Evolutionary conservation across 1,140 invertebrate genomes (phyloP), one percentile per base, ranked within the genome.

Genomic region (Reticulitermes speratus): DNA sequence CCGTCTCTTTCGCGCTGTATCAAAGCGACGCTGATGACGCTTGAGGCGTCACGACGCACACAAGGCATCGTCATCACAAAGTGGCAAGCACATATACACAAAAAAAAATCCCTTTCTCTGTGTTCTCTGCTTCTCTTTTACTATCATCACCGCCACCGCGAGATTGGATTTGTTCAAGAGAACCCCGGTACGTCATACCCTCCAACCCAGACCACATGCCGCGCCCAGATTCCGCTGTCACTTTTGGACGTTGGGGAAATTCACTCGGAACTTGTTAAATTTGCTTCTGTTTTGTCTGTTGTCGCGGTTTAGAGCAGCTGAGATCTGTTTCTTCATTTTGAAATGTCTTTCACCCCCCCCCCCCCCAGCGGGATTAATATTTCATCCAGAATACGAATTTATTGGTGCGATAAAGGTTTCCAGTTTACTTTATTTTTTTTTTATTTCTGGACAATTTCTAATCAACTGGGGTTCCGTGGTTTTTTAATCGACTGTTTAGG

Each of bases 211-310:
- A 55, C 14, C 52, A 55, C 52, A 55, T 55, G 52, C 52, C 52
- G 19, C 19, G 52, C 52, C 52, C 52, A 55, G 52, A 55, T 55
- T 55, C 19, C 52, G 52, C 52, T 55, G 52, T 55, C 52, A 21
- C 0, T 55, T 16, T 21, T 55, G 19, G 52, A 55, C 19, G 19
- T 55, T 14, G 52, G 87, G 88, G 87, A 88, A 88, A 88, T 88
- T 88, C 88, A 87, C 87, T 88, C 88, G 88, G 88, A 88, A 88
- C 87, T 88, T 87, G 87, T 88, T 88, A 88, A 88, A 69, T 88
- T 85, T 87, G 75, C 44, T 85, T 81, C 52, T 55, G 52, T 55
- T 55, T 21, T 55, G 52, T 55, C 14, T 55, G 1, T 21, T 21
- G 52, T 5, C 52, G 52, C 19, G 52, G 52, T 55, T 55, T 55